Evolutionary conservation across 2,888 invertebrate species (phyloP).

Genomic region (Venusia cambrica): DNA sequence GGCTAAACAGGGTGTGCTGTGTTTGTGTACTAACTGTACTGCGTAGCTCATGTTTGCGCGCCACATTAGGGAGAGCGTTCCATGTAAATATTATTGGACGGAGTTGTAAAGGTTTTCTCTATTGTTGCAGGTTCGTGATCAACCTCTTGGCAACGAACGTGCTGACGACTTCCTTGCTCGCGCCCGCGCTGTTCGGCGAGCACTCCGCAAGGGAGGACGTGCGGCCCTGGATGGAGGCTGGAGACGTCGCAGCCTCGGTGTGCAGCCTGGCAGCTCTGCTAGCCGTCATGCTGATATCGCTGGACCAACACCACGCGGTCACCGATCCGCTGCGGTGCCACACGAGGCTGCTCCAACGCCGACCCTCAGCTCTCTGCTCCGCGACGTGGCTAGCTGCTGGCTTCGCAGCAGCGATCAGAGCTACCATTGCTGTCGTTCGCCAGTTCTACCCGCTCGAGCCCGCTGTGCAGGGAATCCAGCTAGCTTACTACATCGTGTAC

Average conservation of each 20-base stretch:
- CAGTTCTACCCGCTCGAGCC: slow-evolving; percentile 55
- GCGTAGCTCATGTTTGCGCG: slow-evolving; percentile 24
- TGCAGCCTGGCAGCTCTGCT: slow-evolving; percentile 64
- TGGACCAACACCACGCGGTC: slow-evolving; percentile 80
- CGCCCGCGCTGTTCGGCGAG: slow-evolving; percentile 74
- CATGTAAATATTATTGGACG: slow-evolving; percentile 29
- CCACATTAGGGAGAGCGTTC: slow-evolving; percentile 17
- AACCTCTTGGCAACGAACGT: slow-evolving; percentile 76
- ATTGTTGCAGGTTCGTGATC: slow-evolving; percentile 84
- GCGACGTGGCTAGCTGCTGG: slow-evolving; percentile 77
- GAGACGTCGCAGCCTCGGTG: slow-evolving; percentile 74
- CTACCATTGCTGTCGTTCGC: slow-evolving; percentile 54
- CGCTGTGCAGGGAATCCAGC: slow-evolving; percentile 52
- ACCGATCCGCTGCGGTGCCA: slow-evolving; percentile 76
- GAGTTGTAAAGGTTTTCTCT: slow-evolving; percentile 35
- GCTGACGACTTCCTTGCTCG: slow-evolving; percentile 71
- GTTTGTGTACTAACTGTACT: slow-evolving; percentile 28
- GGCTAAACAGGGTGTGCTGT: slow-evolving; percentile 24
- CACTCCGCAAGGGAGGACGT: slow-evolving; percentile 83
- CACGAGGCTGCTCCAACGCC: slow-evolving; percentile 70
- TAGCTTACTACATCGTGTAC: slow-evolving; percentile 63
- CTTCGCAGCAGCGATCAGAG: slow-evolving; percentile 57
- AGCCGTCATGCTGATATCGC: slow-evolving; percentile 64
- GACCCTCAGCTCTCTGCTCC: slow-evolving; percentile 72
- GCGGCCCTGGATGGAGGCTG: slow-evolving; percentile 79